Conservation (phyloP, 2,797 vertebrate species). For the Acridotheres tristis region DNA sequence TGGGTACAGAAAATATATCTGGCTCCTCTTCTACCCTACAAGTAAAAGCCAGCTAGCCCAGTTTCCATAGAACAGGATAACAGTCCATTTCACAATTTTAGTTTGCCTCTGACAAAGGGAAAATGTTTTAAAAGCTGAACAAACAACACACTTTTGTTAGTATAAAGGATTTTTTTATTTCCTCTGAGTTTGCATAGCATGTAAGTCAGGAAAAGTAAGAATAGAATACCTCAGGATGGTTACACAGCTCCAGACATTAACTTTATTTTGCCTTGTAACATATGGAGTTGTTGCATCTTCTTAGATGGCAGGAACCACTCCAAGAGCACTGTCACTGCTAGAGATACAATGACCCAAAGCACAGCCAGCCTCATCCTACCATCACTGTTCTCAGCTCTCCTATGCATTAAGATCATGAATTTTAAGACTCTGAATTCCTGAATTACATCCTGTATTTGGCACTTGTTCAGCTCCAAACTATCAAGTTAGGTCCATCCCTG, state of each 20-base stretch:
- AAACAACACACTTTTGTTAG: background rate
- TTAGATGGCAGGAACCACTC: background rate
- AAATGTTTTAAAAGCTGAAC: background rate
- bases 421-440: background rate
- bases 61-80: background rate
- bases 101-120: background rate
- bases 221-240: background rate
- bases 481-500: background rate
- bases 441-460: background rate
- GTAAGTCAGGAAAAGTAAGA: background rate
- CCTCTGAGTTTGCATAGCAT: background rate
- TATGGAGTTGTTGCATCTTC: background rate
- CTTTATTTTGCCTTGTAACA: background rate
- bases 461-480: background rate
- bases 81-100: background rate
- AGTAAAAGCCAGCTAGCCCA: background rate
- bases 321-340: background rate
- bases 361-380: background rate
- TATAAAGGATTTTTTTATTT: background rate
- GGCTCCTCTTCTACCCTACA: background rate
- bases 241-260: background rate
- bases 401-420: background rate
- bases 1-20: fast-evolving
- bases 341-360: background rate
- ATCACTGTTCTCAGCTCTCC: background rate